These are phyloP conservation scores for Ormyrus labotus DNA, from an alignment of 2,888 invertebrate species.

Conservation along the genomic window DNA sequence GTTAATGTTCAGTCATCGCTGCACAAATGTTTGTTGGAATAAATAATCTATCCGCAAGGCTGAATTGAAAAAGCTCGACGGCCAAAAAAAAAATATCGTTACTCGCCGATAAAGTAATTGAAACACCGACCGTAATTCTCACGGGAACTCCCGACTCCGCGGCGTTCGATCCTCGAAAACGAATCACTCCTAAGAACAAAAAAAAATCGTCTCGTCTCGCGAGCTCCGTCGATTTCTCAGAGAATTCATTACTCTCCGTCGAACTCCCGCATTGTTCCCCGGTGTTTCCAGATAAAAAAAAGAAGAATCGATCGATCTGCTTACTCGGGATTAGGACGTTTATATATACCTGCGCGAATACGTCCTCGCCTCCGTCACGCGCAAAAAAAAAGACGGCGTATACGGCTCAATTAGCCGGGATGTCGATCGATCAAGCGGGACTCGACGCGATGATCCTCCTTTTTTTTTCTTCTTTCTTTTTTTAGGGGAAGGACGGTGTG, in stretches of 20 bases:
- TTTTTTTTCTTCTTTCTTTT: no score
- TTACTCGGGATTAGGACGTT: slow-evolving; percentile 15
- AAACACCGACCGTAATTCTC: no score
- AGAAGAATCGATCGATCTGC: slow-evolving; percentile 18
- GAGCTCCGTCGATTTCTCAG: slow-evolving; percentile 2
- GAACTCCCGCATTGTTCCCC: slow-evolving; percentile 2
- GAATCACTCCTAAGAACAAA: slow-evolving; percentile 19
- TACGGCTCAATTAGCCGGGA: slow-evolving; percentile 30
- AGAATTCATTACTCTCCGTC: slow-evolving; percentile 19
- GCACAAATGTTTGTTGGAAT: no score
- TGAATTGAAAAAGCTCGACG: no score
- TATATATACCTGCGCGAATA: slow-evolving; percentile 19
- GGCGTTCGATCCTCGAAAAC: no score
- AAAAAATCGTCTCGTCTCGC: slow-evolving; percentile 4
- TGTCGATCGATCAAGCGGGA: slow-evolving; percentile 16
- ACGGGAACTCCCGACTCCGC: no score
- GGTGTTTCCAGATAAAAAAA: not conserved
- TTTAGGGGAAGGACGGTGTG: no score
- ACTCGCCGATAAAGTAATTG: no score
- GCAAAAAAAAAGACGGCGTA: not conserved
- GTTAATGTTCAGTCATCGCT: no score
- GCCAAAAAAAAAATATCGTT: no score
- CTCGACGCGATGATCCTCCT: no score
- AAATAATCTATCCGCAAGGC: no score
- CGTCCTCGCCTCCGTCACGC: not conserved